phyloP scores from a whole-genome alignment of 1,140 invertebrate species.

The Drosophila punjabiensis region DNA sequence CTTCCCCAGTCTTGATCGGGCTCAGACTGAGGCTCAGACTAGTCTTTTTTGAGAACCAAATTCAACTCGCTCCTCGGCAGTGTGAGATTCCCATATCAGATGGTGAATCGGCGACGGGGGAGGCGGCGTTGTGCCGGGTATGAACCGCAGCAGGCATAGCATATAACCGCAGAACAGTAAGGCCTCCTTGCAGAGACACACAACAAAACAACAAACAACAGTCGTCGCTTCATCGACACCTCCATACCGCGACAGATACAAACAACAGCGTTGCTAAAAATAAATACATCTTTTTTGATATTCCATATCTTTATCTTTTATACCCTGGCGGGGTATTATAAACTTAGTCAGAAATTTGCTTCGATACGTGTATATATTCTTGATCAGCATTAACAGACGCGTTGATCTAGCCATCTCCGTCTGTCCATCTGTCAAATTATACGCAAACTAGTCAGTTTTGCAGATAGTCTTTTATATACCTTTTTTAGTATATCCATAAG shows the following conservation, averaged over 20 bases:
- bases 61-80: constrained; percentile 37
- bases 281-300: background rate
- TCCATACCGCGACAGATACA: constrained; percentile 1
- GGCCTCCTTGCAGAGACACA: constrained; percentile 50
- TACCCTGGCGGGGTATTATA: too few relatives aligned
- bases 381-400: too few relatives aligned
- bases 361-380: too few relatives aligned
- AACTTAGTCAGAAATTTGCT: too few relatives aligned
- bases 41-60: constrained; percentile 46
- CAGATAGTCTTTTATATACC: too few relatives aligned
- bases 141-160: constrained; percentile 61
- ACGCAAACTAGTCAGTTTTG: too few relatives aligned
- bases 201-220: constrained; percentile 43
- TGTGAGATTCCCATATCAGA: constrained; percentile 75
- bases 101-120: constrained; percentile 17
- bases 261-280: background rate
- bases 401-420: too few relatives aligned
- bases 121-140: constrained; percentile 47
- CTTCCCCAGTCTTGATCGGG: constrained; percentile 33
- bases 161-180: constrained; percentile 53
- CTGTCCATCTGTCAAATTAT: too few relatives aligned
- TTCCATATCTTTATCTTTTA: background rate
- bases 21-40: constrained; percentile 18
- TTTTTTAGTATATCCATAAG: too few relatives aligned
- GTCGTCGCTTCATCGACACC: constrained; percentile 16